Evolutionary conservation across 2,113 vertebrate genomes (phyloP), one percentile per base, ranked within the genome.

Genomic region (Buteo buteo): DNA sequence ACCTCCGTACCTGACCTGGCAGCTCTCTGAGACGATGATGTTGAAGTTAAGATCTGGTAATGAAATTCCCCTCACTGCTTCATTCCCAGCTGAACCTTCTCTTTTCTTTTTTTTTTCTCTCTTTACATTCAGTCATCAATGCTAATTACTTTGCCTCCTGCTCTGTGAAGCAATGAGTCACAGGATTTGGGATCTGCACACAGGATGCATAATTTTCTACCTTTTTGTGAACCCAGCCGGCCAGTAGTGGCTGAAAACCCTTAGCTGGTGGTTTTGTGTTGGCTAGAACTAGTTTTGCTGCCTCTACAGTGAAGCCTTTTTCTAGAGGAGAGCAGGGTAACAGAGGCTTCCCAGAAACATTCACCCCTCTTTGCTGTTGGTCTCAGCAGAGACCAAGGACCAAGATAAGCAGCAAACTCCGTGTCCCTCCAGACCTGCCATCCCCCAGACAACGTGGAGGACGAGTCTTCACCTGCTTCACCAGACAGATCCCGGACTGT

Each of bases 81-180:
- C 66, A 76, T 84, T 91, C 74, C 45, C 70, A 72, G 19, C 5
- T 74, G 70, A 82, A 69, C 36, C 4, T 47, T 73, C 32, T 20
- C 2, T 49, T 2, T 6, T 42, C 59, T 44, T 1, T 3, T 3
- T 5, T 5, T 3, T 5, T 11, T 4, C 6, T 21, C 9, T 57
- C 49, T 81, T 83, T 72, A 31, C 38, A 10, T 67, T 79, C 42
- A 52, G 72, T 42, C 44, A 29, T 72, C 26, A 8, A 0, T 52
- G 32, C 31, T 49, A 22, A 73, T 73, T 54, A 50, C 57, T 95
- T 92, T 95, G 44, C 65, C 73, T 86, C 42, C 61, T 84, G 55
- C 78, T 87, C 67, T 44, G 19, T 49, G 81, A 64, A 87, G 54
- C 62, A 54, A 1, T 44, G 57, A 86, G 34, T 70, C 59, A 47